Conservation (phyloP, 2,888 invertebrate species). For the Charanyca ferruginea region DNA sequence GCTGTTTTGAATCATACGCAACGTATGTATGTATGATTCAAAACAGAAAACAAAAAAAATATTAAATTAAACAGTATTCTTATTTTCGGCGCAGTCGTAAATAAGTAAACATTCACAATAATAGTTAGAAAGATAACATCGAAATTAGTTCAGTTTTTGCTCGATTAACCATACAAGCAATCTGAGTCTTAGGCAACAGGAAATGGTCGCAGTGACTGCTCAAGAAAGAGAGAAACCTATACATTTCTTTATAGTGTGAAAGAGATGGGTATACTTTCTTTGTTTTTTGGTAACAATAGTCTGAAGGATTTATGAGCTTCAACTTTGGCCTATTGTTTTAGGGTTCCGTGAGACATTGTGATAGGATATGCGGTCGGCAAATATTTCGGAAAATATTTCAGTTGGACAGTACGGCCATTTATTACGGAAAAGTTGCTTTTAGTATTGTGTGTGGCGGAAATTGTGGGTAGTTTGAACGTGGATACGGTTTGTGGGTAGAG, state of each 20-base stretch:
- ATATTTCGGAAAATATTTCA: slow-evolving; percentile 59
- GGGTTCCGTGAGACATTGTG: slow-evolving; percentile 57
- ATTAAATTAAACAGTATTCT: too few species aligned
- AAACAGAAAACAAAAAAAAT: too few species aligned
- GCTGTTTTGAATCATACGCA: too few species aligned
- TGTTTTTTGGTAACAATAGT: slow-evolving; percentile 73
- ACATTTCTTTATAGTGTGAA: not conserved
- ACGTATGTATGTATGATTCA: too few species aligned
- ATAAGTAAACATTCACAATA: slow-evolving; percentile 47
- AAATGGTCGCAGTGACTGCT: slow-evolving; percentile 46
- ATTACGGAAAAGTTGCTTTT: slow-evolving; percentile 41
- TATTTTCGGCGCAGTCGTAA: too few species aligned
- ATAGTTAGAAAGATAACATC: slow-evolving; percentile 52
- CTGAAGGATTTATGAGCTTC: slow-evolving; percentile 67
- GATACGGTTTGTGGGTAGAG: not conserved
- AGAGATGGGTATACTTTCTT: slow-evolving; percentile 47
- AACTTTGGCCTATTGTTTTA: slow-evolving; percentile 70
- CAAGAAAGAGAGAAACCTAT: slow-evolving; percentile 38
- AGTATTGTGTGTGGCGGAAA: slow-evolving; percentile 37
- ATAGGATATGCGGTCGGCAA: slow-evolving; percentile 57
- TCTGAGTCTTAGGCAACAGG: slow-evolving; percentile 58
- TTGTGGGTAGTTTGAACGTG: slow-evolving; percentile 14
- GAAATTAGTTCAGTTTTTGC: slow-evolving; percentile 68
- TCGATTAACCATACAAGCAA: slow-evolving; percentile 65
- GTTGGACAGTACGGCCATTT: slow-evolving; percentile 38